Evolutionary conservation across 1,140 invertebrate genomes (phyloP).

Genomic region (Tetragonula clypearis): DNA sequence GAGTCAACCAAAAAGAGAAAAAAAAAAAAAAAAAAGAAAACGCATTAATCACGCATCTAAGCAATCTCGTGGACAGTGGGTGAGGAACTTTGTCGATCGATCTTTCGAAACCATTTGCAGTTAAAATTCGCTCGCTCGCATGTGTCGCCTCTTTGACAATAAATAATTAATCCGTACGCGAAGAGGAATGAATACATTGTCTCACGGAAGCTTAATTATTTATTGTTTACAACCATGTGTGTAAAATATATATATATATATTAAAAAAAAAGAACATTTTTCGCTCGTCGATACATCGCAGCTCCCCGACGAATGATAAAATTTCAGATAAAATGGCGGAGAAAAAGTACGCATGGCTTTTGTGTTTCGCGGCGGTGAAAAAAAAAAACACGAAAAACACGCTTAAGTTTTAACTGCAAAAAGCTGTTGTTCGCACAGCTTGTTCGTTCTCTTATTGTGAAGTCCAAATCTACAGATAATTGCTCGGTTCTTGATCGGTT

Average conservation of each 20-base stretch:
- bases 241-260: no score
- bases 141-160: neutral
- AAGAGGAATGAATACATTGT: neutral
- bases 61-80: neutral
- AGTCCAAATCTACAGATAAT: constrained; percentile 72
- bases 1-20: neutral
- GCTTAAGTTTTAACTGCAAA: constrained; percentile 9
- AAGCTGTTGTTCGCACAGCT: neutral
- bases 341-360: neutral
- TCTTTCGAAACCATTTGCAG: constrained; percentile 19
- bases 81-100: constrained; percentile 27
- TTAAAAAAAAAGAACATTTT: neutral
- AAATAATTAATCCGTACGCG: constrained; percentile 22
- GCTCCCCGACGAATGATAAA: neutral
- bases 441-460: constrained; percentile 62
- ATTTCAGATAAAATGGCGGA: neutral
- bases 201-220: constrained; percentile 13
- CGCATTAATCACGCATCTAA: constrained; percentile 5
- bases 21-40: neutral
- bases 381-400: neutral
- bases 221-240: constrained; percentile 15
- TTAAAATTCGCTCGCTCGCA: neutral
- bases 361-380: neutral
- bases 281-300: no score
- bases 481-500: constrained; percentile 34